These are phyloP conservation scores for Dermatophagoides farinae DNA, from an alignment of 1,140 invertebrate species.

Conservation along the genomic window DNA sequence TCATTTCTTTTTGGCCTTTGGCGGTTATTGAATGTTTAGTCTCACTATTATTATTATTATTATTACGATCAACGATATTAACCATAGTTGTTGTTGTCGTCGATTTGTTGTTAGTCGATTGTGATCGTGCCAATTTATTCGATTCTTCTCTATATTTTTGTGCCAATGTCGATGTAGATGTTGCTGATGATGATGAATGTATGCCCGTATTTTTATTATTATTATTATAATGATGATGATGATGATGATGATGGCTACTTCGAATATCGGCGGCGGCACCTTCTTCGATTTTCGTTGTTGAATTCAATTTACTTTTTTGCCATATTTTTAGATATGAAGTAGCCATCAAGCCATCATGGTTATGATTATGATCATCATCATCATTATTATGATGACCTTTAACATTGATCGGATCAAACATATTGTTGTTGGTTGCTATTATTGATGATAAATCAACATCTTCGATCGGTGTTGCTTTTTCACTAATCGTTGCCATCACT, in stretches of 20 bases:
- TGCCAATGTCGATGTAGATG: neutral
- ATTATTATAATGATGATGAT: too few species aligned
- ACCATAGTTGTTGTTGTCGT: too few species aligned
- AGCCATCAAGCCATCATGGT: neutral
- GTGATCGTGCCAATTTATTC: slow-evolving; percentile 10
- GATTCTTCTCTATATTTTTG: neutral
- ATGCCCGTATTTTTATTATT: neutral
- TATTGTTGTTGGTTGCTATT: too few species aligned
- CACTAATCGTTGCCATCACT: slow-evolving; percentile 1
- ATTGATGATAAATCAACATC: too few species aligned
- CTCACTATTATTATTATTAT: too few species aligned
- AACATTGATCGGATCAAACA: neutral
- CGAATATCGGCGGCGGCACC: too few species aligned
- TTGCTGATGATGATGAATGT: neutral
- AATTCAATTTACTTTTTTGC: neutral
- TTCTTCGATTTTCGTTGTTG: neutral
- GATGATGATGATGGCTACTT: too few species aligned
- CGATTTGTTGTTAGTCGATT: slow-evolving; percentile 12
- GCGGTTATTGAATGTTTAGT: too few species aligned
- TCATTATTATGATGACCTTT: neutral
- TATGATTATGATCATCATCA: neutral
- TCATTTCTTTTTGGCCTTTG: too few species aligned
- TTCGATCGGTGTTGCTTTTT: neutral
- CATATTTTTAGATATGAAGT: slow-evolving; percentile 2
- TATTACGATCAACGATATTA: too few species aligned